These are phyloP conservation scores for Cryptoprocta ferox DNA, from an alignment of 2,797 vertebrate genomes.

Conservation along the genomic window DNA sequence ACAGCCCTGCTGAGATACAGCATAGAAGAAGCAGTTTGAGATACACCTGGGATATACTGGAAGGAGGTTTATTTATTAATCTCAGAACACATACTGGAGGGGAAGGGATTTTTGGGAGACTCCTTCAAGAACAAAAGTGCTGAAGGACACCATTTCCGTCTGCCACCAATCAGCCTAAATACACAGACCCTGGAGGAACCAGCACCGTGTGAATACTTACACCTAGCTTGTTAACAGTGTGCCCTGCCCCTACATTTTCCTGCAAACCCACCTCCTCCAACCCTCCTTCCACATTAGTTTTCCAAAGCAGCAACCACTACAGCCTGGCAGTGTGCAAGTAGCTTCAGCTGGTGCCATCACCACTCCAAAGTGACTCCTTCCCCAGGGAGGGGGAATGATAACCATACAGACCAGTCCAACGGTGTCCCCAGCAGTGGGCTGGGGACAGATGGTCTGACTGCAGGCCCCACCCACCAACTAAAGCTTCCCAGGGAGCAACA, in stretches of 20 bases:
- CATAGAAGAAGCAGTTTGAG: not conserved
- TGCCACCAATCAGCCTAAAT: not conserved
- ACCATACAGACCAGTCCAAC: not conserved
- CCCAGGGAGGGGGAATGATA: not conserved
- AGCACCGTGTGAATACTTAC: not conserved
- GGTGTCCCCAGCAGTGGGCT: not conserved
- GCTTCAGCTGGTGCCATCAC: not conserved
- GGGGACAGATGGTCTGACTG: not conserved
- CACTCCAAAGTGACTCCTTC: not conserved
- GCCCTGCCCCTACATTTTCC: no score
- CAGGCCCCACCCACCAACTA: not conserved
- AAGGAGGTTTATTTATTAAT: not conserved
- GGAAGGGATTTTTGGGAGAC: not conserved
- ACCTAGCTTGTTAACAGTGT: not conserved
- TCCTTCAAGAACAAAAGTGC: not conserved
- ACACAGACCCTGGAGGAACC: not conserved
- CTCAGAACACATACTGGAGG: not conserved
- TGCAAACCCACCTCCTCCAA: not conserved
- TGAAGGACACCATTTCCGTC: not conserved
- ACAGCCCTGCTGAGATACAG: not conserved
- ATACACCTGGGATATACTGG: not conserved
- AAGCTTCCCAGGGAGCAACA: not conserved
- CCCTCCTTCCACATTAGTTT: not conserved
- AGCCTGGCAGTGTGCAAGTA: not conserved
- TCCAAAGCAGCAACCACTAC: not conserved